Conservation (phyloP, 2,888 invertebrate species). For the Erebia palarica region DNA sequence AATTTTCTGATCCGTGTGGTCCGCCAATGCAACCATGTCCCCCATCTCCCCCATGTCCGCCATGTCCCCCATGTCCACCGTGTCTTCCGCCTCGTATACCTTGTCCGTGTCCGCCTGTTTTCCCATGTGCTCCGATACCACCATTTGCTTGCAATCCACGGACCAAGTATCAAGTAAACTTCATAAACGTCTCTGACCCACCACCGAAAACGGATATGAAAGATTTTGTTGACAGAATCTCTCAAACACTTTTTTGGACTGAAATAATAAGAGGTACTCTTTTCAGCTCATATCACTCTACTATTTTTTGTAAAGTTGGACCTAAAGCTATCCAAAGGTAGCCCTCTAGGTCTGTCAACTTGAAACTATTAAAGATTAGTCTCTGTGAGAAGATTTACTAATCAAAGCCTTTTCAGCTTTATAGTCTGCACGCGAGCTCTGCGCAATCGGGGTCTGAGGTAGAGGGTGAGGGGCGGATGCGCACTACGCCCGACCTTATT, state of each 20-base stretch:
- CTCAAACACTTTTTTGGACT: slow-evolving; percentile 86
- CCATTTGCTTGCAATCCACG: slow-evolving; percentile 59
- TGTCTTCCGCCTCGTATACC: slow-evolving; percentile 27
- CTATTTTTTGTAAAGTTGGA: too few relatives aligned
- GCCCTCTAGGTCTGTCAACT: too few relatives aligned
- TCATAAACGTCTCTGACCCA: slow-evolving; percentile 83
- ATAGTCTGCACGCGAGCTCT: too few relatives aligned
- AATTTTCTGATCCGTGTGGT: slow-evolving; percentile 6
- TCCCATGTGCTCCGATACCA: slow-evolving; percentile 43
- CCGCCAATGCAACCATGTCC: slow-evolving; percentile 8
- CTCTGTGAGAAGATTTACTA: too few relatives aligned
- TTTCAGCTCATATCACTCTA: neutral
- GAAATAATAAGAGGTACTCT: slow-evolving; percentile 87
- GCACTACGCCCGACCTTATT: too few relatives aligned
- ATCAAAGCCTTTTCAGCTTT: too few relatives aligned
- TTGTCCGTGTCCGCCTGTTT: slow-evolving; percentile 14
- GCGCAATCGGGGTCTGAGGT: too few relatives aligned
- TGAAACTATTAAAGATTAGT: too few relatives aligned
- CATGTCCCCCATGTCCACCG: slow-evolving; percentile 8
- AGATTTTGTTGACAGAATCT: slow-evolving; percentile 89
- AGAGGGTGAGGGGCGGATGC: too few relatives aligned
- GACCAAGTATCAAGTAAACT: slow-evolving; percentile 62
- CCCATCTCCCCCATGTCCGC: slow-evolving; percentile 17
- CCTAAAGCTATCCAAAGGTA: too few relatives aligned
- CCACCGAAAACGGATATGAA: slow-evolving; percentile 82